Evolutionary conservation across 1,140 invertebrate species (phyloP), one percentile per base, ranked within the genome.

Genomic region (Colletes gigas): DNA sequence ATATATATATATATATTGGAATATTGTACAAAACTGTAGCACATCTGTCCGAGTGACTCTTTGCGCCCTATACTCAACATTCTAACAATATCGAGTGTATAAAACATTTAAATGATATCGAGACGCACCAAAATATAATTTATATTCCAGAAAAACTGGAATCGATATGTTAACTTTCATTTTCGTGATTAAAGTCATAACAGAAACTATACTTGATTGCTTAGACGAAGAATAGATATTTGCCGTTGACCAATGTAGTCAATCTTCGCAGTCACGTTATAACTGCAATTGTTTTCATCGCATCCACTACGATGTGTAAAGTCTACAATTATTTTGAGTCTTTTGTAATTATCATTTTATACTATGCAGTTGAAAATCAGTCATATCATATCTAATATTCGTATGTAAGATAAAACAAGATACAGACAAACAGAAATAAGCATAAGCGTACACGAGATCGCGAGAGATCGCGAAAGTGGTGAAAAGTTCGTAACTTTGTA

Each of bases 401-500:
- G 21, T 68, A 19, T 15, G 50, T 52, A 72, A 17, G 59, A 15
- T n/a, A 72, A 19, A 6, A 72, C 21, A n/a, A n/a, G n/a, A n/a
- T n/a, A n/a, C 15, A 44, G 57, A 17, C n/a, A 39, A 30, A 30
- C 44, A 8, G 60, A 63, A 9, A 7, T 12, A 47, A 47, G 17
- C 17, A 14, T 41, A 6, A 52, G 41, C 41, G 15, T 8, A 4
- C 19, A 44, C 14, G 8, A 75, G 19, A 65, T 65, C 63, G 30
- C 14, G 47, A 74, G 66, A 75, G 19, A 65, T 65, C 52, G 30
- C 12, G 52, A 74, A 75, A 67, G 4, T 67, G 39, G 39, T 21
- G 62, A 54, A 17, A 17, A 44, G 57, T 77, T 77, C 59, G 12
- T 77, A 77, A 59, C 74, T 77, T 60, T 78, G 17, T 52, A 78